These are phyloP conservation scores for Metallyticus violacea DNA, from an alignment of 2,888 invertebrate species.

Conservation along the genomic window DNA sequence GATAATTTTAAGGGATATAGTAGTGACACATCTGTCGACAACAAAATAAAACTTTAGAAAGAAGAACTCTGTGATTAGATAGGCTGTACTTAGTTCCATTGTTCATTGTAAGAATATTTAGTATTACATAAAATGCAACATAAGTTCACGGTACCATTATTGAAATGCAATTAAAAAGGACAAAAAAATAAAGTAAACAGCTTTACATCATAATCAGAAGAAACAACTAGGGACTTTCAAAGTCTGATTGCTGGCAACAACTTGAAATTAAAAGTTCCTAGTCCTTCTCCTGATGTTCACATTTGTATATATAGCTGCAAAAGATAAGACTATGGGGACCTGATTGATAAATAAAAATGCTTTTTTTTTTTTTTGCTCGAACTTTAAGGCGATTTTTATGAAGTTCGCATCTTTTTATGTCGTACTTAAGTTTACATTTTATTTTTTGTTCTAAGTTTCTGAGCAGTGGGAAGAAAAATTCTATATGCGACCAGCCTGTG, in stretches of 20 bases:
- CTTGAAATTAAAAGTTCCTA: not conserved
- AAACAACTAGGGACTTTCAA: not conserved
- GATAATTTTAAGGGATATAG: no score
- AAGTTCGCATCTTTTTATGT: constrained; percentile 5
- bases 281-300: not conserved
- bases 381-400: not conserved
- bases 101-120: not conserved
- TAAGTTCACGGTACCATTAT: not conserved
- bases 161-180: not conserved
- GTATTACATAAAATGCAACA: not conserved
- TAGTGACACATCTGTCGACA: no score
- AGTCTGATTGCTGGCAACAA: not conserved
- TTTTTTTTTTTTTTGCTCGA: constrained; percentile 22
- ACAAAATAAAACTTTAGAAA: no score
- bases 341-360: constrained; percentile 9
- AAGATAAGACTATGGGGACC: constrained; percentile 27
- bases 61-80: no score
- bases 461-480: constrained; percentile 19
- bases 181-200: not conserved
- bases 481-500: constrained; percentile 30
- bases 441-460: constrained; percentile 7
- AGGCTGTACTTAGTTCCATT: no score
- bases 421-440: constrained; percentile 1
- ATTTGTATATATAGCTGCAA: constrained; percentile 25
- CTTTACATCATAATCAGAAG: not conserved